Evolutionary conservation across 2,797 vertebrate genomes (phyloP).

Genomic region (Oreochromis mossambicus): DNA sequence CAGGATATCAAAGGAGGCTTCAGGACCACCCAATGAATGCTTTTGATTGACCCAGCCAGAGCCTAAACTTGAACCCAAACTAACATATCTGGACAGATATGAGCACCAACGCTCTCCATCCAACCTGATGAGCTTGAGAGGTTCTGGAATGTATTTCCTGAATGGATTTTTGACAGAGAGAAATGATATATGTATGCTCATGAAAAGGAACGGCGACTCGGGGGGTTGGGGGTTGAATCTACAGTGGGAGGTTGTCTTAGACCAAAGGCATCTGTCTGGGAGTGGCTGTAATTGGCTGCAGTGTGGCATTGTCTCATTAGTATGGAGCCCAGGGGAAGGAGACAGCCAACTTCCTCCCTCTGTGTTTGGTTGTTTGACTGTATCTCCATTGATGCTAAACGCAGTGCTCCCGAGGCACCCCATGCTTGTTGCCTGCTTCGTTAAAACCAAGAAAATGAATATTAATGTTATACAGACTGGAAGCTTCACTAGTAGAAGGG

Average conservation of each 20-base stretch:
- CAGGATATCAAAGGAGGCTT: neutral
- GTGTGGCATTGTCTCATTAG: conserved; percentile 75
- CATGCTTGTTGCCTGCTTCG: conserved; percentile 69
- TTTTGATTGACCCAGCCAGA: neutral
- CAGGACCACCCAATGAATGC: neutral
- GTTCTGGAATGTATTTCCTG: conserved; percentile 9
- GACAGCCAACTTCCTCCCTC: conserved; percentile 71
- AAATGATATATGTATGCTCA: conserved; percentile 50
- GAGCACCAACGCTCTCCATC: neutral
- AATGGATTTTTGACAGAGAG: conserved; percentile 50
- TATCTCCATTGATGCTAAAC: conserved; percentile 76
- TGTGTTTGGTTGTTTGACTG: conserved; percentile 78
- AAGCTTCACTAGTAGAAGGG: conserved; percentile 43
- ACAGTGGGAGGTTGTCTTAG: conserved; percentile 59
- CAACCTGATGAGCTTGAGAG: neutral
- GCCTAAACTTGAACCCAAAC: fast-evolving
- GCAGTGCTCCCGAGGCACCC: conserved; percentile 58
- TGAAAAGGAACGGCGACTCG: conserved; percentile 40
- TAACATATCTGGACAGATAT: neutral
- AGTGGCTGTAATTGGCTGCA: conserved; percentile 79
- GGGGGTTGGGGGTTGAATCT: conserved; percentile 27
- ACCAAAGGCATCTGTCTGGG: conserved; percentile 76
- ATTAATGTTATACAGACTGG: conserved; percentile 67
- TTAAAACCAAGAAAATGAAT: conserved; percentile 77
- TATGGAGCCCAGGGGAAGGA: conserved; percentile 79